Conservation (phyloP, 2,113 vertebrate species). For the Nyctibius bracteatus region DNA sequence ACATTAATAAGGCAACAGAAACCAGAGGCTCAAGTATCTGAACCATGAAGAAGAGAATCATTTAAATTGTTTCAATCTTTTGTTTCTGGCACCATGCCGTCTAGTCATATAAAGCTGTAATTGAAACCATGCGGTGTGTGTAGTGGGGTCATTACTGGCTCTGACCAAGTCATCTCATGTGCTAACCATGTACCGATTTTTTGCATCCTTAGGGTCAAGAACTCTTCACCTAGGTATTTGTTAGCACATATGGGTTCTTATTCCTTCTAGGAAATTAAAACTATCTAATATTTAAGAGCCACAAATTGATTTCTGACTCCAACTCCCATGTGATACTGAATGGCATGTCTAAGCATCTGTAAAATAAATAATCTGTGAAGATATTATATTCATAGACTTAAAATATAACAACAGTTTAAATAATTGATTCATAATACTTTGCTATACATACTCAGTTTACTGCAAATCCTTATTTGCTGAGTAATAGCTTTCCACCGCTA, state of each 20-base stretch:
- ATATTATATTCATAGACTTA: constrained; percentile 4
- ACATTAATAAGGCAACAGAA: constrained; percentile 46
- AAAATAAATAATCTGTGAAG: constrained; percentile 35
- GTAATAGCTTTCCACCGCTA: constrained; percentile 39
- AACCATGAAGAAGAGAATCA: constrained; percentile 62
- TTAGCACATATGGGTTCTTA: neutral
- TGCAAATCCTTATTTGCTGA: constrained; percentile 46
- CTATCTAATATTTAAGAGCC: constrained; percentile 26
- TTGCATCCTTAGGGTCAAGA: constrained; percentile 54
- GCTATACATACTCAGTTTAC: neutral
- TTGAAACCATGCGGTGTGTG: constrained; percentile 67
- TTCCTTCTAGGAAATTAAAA: constrained; percentile 39
- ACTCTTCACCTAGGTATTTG: constrained; percentile 29
- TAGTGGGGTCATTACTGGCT: constrained; percentile 59
- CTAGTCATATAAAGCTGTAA: constrained; percentile 69
- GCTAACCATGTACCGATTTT: constrained; percentile 48
- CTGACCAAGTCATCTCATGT: constrained; percentile 37
- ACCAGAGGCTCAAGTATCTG: constrained; percentile 47
- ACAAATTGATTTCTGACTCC: neutral
- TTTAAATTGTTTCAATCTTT: constrained; percentile 49
- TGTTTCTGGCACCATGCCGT: constrained; percentile 68
- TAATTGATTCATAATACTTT: constrained; percentile 7
- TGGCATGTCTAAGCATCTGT: neutral
- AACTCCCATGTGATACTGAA: neutral
- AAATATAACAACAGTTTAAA: constrained; percentile 35